Percentiles rank a stretch among this genome's conserved stretches.
phyloP scores from a whole-genome alignment of 2,888 invertebrate genomes.

The Rambutsinella grinnellia region DNA sequence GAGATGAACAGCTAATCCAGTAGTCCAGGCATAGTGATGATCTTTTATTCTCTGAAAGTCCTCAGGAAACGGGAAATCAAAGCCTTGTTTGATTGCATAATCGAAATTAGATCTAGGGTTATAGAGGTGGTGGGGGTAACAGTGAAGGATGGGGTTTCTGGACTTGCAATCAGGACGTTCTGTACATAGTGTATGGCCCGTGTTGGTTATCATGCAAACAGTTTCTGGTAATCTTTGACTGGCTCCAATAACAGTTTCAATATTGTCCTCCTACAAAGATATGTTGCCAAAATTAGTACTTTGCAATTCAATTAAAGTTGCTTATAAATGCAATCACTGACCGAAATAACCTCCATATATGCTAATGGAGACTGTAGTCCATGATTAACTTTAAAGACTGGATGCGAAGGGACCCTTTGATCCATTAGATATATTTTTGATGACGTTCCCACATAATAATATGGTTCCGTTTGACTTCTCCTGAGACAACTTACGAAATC shows the following conservation, averaged over 20 bases:
- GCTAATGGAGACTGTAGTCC: conserved; percentile 58
- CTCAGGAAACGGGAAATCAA: conserved; percentile 37
- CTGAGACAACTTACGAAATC: conserved; percentile 59
- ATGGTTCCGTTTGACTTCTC: conserved; percentile 40
- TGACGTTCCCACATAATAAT: conserved; percentile 64
- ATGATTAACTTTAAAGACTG: conserved; percentile 60
- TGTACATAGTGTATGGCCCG: conserved; percentile 51
- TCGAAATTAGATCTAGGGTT: conserved; percentile 53
- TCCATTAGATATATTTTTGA: conserved; percentile 61
- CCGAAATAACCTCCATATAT: conserved; percentile 48
- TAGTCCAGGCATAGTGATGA: conserved; percentile 62
- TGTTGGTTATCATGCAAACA: conserved; percentile 57
- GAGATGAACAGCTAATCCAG: conserved; percentile 50
- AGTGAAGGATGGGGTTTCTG: conserved; percentile 57
- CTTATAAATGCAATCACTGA: conserved; percentile 20
- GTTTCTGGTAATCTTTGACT: conserved; percentile 56
- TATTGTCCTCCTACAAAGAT: conserved; percentile 54
- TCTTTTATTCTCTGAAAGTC: conserved; percentile 30
- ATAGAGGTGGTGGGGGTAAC: conserved; percentile 60
- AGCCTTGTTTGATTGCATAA: conserved; percentile 10
- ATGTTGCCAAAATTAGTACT: too few species aligned
- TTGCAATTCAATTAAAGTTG: conserved; percentile 5
- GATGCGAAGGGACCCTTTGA: conserved; percentile 58
- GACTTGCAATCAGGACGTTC: conserved; percentile 49
- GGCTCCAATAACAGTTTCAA: conserved; percentile 59